Evolutionary conservation across 2,113 vertebrate genomes (phyloP), one percentile per base, ranked within the genome.

Genomic region (Corvus cornix): DNA sequence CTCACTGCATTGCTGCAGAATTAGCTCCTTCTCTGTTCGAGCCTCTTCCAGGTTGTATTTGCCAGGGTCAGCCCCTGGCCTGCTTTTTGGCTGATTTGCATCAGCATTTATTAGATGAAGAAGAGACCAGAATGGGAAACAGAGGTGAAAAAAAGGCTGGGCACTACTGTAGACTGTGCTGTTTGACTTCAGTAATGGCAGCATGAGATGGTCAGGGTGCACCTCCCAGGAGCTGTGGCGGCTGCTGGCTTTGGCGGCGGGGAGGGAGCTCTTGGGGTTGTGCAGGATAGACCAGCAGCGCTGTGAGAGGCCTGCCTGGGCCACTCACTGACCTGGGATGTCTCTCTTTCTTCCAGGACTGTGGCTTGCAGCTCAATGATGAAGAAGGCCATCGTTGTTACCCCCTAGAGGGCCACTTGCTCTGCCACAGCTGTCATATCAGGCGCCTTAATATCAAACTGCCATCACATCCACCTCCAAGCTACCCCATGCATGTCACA

Each of bases 301-400:
- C 22, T 81, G 37, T 2, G 39, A 59, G 56, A 10, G 39, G 51
- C 51, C 31, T 66, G 13, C 58, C 64, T 35, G 48, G 43, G n/a
- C 27, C 53, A 3, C 52, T 68, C 10, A 5, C 55, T 95, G 9
- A 95, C 4, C 18, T 33, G 35, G 49, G 44, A 10, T 63, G 15
- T 75, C 1, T 80, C 1, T 69, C 20, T 95, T 75, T 77, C 80
- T 83, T 75, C 27, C 48, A 99, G 99, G 99, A 99, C 84, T 99
- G 99, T 37, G 98, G 98, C 75, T 98, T 99, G 77, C 99, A 99
- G 98, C 98, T 99, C 91, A 99, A 99, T 3, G 99, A 99, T 27
- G 99, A 99, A 76, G 99, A 99, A 53, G 99, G 99, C 59, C 99
- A 99, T 82, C 99, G 99, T 13, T 99, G 99, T 98, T 99, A 99